Percentiles rank a stretch among this genome's conserved stretches.
Conservation (phyloP, 1,140 invertebrate genomes). For the Oncopeltus fasciatus region DNA sequence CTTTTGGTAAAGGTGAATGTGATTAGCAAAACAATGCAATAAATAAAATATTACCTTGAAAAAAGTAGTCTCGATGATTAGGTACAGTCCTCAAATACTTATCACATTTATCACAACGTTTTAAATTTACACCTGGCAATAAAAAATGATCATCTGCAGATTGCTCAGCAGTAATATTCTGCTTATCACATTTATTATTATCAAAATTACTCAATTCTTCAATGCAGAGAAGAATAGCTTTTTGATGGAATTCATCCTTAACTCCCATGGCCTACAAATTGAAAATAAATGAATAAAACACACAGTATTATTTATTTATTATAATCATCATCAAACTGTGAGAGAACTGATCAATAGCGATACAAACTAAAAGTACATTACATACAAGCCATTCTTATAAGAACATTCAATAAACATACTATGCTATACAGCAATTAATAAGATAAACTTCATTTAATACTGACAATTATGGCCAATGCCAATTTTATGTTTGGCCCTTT, state of each 20-base stretch:
- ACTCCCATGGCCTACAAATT: slow-evolving; percentile 56
- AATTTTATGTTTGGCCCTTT: too few relatives aligned
- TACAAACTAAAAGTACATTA: too few relatives aligned
- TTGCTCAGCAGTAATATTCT: neutral
- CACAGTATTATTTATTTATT: too few relatives aligned
- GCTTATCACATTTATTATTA: slow-evolving; percentile 3
- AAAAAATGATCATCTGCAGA: neutral
- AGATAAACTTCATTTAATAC: too few relatives aligned
- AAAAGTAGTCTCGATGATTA: slow-evolving; percentile 56
- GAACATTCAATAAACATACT: too few relatives aligned
- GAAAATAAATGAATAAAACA: slow-evolving; percentile 1
- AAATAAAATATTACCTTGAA: slow-evolving; percentile 40
- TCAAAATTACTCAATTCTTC: slow-evolving; percentile 38
- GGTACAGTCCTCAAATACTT: slow-evolving; percentile 51
- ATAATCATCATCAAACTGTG: too few relatives aligned
- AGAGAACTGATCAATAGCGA: too few relatives aligned
- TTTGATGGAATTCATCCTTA: slow-evolving; percentile 61
- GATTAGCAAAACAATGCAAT: neutral
- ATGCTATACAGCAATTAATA: too few relatives aligned
- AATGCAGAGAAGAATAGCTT: slow-evolving; percentile 51
- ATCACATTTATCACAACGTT: slow-evolving; percentile 61
- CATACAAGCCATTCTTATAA: too few relatives aligned
- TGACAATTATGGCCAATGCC: too few relatives aligned
- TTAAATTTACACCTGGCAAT: slow-evolving; percentile 22
- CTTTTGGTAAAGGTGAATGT: too few relatives aligned